Conservation (phyloP, 1,140 invertebrate genomes). For the Heliconius melpomene region DNA sequence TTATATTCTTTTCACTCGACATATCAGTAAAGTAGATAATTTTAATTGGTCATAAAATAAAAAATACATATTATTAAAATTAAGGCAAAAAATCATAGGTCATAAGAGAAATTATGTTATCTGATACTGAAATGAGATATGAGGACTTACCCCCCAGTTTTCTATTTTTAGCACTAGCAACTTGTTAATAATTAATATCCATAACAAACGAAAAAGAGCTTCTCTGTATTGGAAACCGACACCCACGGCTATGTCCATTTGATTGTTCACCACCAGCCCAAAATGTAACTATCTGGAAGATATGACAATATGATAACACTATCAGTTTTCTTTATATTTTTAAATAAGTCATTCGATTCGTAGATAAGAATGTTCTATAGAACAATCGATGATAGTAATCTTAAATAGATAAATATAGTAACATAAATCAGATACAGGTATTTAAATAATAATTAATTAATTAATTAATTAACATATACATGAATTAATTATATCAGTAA, state of each 20-base stretch:
- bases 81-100: not conserved
- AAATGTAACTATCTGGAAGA: slow-evolving; percentile 53
- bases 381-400: slow-evolving; percentile 6
- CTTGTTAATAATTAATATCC: slow-evolving; percentile 24
- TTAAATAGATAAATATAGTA: not conserved
- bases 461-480: not conserved
- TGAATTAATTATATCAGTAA: no score
- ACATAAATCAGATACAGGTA: not conserved
- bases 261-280: slow-evolving; percentile 37
- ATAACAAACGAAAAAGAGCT: slow-evolving; percentile 3
- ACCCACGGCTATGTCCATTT: slow-evolving; percentile 35
- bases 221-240: slow-evolving; percentile 24
- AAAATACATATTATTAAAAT: not conserved
- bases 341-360: slow-evolving; percentile 21
- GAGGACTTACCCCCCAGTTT: slow-evolving; percentile 21
- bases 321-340: slow-evolving; percentile 29
- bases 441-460: not conserved
- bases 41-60: not conserved
- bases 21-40: not conserved
- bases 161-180: slow-evolving; percentile 25
- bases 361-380: slow-evolving; percentile 22
- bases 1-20: not conserved
- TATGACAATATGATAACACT: slow-evolving; percentile 53
- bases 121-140: slow-evolving; percentile 6
- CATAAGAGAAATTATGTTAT: not conserved